These are phyloP conservation scores for Ceuthmochares aereus DNA, from an alignment of 2,113 vertebrate genomes.

Conservation along the genomic window DNA sequence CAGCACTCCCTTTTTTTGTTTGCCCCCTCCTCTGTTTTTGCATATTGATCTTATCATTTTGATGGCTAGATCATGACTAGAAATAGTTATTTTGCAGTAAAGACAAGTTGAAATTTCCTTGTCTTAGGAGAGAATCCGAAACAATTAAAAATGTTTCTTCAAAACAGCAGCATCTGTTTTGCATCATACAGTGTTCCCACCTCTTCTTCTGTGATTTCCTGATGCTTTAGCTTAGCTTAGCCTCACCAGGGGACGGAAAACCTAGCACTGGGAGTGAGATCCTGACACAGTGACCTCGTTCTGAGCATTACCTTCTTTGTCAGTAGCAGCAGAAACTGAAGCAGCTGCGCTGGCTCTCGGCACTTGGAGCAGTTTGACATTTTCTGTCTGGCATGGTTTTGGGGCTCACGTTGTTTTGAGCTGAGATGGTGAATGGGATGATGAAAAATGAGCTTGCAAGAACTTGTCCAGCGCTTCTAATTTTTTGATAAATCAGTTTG, in stretches of 20 bases:
- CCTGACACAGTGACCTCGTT: conserved; percentile 80
- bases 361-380: conserved; percentile 49
- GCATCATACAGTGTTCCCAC: not conserved
- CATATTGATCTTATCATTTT: not conserved
- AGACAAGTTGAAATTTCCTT: not conserved
- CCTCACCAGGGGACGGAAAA: not conserved
- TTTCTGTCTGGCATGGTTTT: conserved; percentile 53
- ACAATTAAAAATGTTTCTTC: not conserved
- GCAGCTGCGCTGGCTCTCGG: conserved; percentile 16
- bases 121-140: not conserved
- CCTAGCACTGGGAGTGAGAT: conserved; percentile 6
- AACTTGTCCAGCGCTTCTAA: conserved; percentile 62
- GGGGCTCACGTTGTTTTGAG: conserved; percentile 40
- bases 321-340: conserved; percentile 33
- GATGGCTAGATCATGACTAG: not conserved
- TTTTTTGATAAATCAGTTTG: conserved; percentile 51
- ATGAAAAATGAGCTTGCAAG: conserved; percentile 51
- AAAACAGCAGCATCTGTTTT: not conserved
- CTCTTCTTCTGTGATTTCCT: not conserved
- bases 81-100: not conserved
- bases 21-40: not conserved
- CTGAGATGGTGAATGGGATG: not conserved
- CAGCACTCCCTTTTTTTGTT: not conserved
- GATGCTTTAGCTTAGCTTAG: not conserved
- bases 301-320: conserved; percentile 51